Conservation (phyloP, 2,113 vertebrate genomes). For the Andinoacara biseriatus region DNA sequence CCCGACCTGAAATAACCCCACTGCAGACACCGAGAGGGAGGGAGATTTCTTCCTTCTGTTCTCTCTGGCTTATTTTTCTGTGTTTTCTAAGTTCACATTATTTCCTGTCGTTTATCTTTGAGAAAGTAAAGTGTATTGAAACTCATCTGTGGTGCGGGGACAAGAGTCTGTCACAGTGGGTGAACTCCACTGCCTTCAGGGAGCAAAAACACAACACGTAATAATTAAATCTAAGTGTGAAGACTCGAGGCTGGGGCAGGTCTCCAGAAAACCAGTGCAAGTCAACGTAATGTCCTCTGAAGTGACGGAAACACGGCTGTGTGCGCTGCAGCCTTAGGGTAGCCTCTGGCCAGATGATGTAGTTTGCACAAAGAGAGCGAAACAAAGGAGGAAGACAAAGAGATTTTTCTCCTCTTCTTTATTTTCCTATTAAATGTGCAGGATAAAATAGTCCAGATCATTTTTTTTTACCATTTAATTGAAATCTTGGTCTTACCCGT, state of each 20-base stretch:
- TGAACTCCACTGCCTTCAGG: neutral
- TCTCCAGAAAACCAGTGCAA: neutral
- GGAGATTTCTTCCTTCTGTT: neutral
- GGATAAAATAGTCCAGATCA: neutral
- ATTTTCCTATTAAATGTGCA: neutral
- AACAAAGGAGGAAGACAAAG: neutral
- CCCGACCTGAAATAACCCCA: constrained; percentile 57
- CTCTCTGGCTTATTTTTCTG: neutral
- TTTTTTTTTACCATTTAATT: neutral
- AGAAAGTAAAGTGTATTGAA: neutral
- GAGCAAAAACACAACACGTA: neutral
- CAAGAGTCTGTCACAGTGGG: accelerated
- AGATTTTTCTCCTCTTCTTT: neutral
- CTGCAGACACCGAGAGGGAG: constrained; percentile 8
- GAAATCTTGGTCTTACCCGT: neutral
- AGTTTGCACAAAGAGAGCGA: neutral
- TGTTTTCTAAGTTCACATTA: neutral
- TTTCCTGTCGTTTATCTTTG: neutral
- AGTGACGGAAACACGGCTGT: constrained; percentile 4
- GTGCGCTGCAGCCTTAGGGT: neutral
- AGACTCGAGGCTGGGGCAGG: neutral
- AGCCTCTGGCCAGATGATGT: constrained; percentile 12
- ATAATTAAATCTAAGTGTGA: neutral
- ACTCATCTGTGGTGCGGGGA: neutral
- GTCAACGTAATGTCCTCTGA: neutral